phyloP scores from a whole-genome alignment of 2,113 vertebrate species.

The Alexandromys fortis region DNA sequence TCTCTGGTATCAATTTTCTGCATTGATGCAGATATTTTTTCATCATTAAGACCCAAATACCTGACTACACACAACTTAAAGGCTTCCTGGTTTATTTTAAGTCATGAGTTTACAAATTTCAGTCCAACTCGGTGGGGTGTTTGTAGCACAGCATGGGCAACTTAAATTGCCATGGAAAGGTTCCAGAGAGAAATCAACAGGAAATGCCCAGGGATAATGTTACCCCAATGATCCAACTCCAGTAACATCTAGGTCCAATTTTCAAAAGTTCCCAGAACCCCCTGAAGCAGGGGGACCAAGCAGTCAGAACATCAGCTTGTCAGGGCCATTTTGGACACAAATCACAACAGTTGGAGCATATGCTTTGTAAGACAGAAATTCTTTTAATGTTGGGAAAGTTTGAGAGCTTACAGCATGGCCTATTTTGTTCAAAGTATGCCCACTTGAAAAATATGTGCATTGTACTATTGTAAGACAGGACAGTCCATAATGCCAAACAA shows the following conservation, averaged over 20 bases:
- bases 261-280: neutral
- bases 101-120: neutral
- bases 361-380: neutral
- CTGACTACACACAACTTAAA: neutral
- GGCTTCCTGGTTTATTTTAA: neutral
- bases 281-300: neutral
- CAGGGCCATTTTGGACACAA: neutral
- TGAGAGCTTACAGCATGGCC: neutral
- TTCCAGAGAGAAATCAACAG: neutral
- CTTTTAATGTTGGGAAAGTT: neutral
- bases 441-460: neutral
- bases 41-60: neutral
- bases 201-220: neutral
- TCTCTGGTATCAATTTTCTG: neutral
- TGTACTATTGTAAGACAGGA: neutral
- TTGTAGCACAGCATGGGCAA: neutral
- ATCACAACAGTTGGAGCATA: neutral
- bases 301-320: neutral
- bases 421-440: neutral
- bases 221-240: neutral
- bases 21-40: neutral
- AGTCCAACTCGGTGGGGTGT: neutral
- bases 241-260: neutral
- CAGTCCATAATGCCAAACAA: neutral
- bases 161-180: neutral